Base-by-base conservation (phyloP, 2,113 vertebrate genomes). In the Pseudorasbora parva region DNA sequence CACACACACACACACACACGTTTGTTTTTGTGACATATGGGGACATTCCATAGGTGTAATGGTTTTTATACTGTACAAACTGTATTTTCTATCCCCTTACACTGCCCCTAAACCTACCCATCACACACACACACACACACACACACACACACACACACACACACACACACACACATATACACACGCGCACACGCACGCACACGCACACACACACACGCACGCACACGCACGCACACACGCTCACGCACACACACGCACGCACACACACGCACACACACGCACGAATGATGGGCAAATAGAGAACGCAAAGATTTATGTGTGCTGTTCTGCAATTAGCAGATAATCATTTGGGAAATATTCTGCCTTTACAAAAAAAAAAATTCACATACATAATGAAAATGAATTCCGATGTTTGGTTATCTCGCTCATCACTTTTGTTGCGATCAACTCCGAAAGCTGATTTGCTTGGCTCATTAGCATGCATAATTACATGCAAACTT, bases 401-500 rank as follows among this genome's bases (percentile, higher is more conserved):
- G 21, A 12, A 23, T 74, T 82, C 25, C 25, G 27, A 76, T 60
- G 57, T 64, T 47, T 75, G 57, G 33, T 76, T 78, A 57, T 64
- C 62, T 30, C 10, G 10, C 81, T 82, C 57, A 83, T 86, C 86
- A 81, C 79, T 84, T 82, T 43, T 73, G 30, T 81, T 88, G 84
- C 68, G 79, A 41, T 77, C 30, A 84, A 76, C 75, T 68, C 15
- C 11, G 62, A 64, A 27, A 73, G 33, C 25, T 71, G 60, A 88
- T 86, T 87, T 87, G 75, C 88, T 88, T 86, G 68, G 68, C 80
- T 88, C 17, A 82, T 91, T 91, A 91, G 84, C 82, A 89, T 87
- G 83, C 88, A 47, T 92, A 89, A 93, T 92, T 91, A 84, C 78
- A 91, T 92, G 86, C 92, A 88, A 89, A 85, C 92, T 91, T 91